These are phyloP conservation scores for Protaetia brevitarsis DNA, from an alignment of 1,140 invertebrate genomes.

Conservation along the genomic window DNA sequence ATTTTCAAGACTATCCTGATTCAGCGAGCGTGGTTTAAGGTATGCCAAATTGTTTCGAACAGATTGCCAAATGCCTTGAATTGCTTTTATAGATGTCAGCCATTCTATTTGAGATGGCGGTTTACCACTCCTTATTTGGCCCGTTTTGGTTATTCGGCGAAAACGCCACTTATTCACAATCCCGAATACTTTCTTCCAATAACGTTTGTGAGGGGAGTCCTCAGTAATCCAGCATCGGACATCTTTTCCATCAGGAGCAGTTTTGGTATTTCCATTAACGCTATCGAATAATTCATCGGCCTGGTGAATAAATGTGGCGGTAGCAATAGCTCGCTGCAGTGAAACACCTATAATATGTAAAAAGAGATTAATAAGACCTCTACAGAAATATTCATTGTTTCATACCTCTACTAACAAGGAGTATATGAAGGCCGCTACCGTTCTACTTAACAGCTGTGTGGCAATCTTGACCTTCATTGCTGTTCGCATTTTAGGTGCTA, in stretches of 20 bases:
- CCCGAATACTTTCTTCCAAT: constrained; percentile 27
- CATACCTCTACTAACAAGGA: constrained; percentile 1
- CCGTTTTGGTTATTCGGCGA: neutral
- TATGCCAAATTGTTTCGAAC: neutral
- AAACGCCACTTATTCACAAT: constrained; percentile 28
- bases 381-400: constrained; percentile 22
- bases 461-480: constrained; percentile 27
- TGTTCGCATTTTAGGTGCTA: constrained; percentile 21
- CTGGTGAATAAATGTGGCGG: constrained; percentile 30
- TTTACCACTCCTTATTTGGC: neutral
- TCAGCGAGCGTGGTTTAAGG: constrained; percentile 22
- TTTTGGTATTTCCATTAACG: constrained; percentile 26
- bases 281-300: constrained; percentile 32
- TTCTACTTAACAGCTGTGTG: constrained; percentile 27
- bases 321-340: constrained; percentile 27
- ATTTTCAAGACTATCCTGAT: constrained; percentile 29
- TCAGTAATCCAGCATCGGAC: constrained; percentile 24
- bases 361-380: neutral
- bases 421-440: constrained; percentile 26
- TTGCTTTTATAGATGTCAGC: constrained; percentile 24
- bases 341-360: neutral
- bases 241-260: constrained; percentile 28
- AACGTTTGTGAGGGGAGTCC: constrained; percentile 22
- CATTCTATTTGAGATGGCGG: constrained; percentile 23
- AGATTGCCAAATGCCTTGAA: constrained; percentile 26